phyloP scores from a whole-genome alignment of 2,888 invertebrate species.

The Clusia tigrina region DNA sequence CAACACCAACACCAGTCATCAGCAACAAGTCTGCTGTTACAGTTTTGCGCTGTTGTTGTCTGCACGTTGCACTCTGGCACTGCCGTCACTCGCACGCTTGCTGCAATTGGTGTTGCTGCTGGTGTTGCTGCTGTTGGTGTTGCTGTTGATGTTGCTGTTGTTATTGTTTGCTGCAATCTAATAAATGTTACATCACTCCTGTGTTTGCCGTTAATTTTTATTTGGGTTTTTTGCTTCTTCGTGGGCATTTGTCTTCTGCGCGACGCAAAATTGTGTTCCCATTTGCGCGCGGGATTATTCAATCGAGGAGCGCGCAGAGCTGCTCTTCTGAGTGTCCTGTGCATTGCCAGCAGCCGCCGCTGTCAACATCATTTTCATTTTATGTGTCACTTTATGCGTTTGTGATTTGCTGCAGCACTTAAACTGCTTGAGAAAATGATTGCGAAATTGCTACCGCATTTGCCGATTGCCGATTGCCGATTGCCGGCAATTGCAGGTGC shows the following conservation, averaged over 20 bases:
- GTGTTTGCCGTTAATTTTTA: no score
- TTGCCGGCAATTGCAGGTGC: conserved; percentile 8
- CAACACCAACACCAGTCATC: no score
- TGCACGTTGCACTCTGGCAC: no score
- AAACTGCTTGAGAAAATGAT: neutral
- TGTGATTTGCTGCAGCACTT: neutral
- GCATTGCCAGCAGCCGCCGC: conserved; percentile 7
- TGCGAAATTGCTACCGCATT: conserved; percentile 2
- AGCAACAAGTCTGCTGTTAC: no score
- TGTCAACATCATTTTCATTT: conserved; percentile 13
- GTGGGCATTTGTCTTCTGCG: neutral
- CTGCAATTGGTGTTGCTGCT: conserved; percentile 2
- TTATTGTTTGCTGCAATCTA: neutral
- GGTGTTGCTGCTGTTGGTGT: conserved; percentile 9
- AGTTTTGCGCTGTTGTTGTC: no score
- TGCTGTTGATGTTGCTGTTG: conserved; percentile 14
- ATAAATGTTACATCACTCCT: neutral
- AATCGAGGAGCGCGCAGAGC: no score
- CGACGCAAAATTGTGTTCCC: neutral
- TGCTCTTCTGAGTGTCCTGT: conserved; percentile 9
- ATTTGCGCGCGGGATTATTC: neutral
- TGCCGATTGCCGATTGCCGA: no score
- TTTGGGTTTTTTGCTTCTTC: neutral
- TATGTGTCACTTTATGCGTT: conserved; percentile 11
- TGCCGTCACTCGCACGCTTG: no score